Percentiles rank a stretch among this genome's conserved stretches.
These are phyloP conservation scores for Fregata magnificens DNA, from an alignment of 2,113 vertebrate genomes.

Conservation along the genomic window DNA sequence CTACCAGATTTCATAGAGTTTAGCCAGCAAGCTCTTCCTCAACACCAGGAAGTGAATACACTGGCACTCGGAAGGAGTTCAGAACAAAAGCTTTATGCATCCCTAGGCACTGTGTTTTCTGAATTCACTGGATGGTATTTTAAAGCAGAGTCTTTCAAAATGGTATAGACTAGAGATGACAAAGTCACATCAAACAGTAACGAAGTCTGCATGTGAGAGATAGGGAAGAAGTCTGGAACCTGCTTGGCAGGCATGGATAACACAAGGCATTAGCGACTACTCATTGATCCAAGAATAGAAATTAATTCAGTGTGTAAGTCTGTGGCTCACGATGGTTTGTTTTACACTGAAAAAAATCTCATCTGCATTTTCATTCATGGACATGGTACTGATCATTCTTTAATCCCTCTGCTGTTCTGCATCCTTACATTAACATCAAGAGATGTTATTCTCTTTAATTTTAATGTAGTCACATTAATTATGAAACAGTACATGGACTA, in stretches of 20 bases:
- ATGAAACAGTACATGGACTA: neutral
- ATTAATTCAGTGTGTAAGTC: neutral
- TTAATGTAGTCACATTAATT: constrained; percentile 9
- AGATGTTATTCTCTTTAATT: neutral
- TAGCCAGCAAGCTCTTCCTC: neutral
- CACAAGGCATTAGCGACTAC: neutral
- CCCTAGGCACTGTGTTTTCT: neutral
- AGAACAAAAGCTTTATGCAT: neutral
- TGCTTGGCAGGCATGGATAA: neutral
- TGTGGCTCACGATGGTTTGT: neutral
- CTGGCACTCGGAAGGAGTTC: neutral
- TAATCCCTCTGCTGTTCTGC: neutral
- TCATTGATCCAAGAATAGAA: neutral
- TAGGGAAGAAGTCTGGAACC: neutral
- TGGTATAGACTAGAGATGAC: neutral
- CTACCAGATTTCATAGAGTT: neutral
- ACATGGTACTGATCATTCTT: neutral
- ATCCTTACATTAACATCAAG: neutral
- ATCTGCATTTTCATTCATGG: neutral
- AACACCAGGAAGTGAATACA: neutral
- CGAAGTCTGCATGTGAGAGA: neutral
- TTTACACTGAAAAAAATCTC: neutral
- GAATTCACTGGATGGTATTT: neutral
- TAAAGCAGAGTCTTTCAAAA: neutral
- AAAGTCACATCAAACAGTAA: neutral